These are phyloP conservation scores for Isoperla grammatica DNA, from an alignment of 2,888 invertebrate genomes.

Conservation along the genomic window DNA sequence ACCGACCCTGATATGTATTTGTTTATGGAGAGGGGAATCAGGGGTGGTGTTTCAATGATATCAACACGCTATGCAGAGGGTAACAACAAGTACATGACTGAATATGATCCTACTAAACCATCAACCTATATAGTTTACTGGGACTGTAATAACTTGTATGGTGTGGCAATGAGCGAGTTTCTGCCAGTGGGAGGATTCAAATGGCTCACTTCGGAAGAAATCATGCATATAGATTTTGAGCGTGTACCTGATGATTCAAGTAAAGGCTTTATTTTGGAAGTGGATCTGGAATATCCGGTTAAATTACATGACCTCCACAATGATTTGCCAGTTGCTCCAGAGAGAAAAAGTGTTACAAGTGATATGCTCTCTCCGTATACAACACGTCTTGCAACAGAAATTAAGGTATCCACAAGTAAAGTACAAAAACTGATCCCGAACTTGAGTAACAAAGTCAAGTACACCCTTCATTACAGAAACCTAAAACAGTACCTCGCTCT, in stretches of 20 bases:
- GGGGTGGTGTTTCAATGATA: conserved; percentile 38
- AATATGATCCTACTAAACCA: conserved; percentile 34
- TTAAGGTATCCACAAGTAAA: background rate
- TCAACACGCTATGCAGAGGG: conserved; percentile 37
- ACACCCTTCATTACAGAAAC: conserved; percentile 39
- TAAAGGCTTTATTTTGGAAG: conserved; percentile 41
- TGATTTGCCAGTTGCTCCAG: conserved; percentile 36
- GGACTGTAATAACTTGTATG: conserved; percentile 28
- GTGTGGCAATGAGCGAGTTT: conserved; percentile 32
- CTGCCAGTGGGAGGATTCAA: conserved; percentile 36
- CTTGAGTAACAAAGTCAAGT: conserved; percentile 30
- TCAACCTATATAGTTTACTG: conserved; percentile 35
- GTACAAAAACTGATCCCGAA: conserved; percentile 20
- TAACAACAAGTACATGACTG: conserved; percentile 39
- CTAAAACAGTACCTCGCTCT: conserved; percentile 36
- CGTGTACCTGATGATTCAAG: conserved; percentile 27
- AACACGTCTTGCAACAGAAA: background rate
- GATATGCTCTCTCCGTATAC: conserved; percentile 13
- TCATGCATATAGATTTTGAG: conserved; percentile 14
- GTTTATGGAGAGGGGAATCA: conserved; percentile 37
- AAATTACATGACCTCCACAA: conserved; percentile 38
- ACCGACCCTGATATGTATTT: conserved; percentile 38
- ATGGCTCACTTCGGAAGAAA: conserved; percentile 33
- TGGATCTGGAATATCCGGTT: conserved; percentile 43
- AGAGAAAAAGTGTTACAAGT: conserved; percentile 12